Conservation (phyloP, 2,113 vertebrate species). For the Oxyruncus cristatus region DNA sequence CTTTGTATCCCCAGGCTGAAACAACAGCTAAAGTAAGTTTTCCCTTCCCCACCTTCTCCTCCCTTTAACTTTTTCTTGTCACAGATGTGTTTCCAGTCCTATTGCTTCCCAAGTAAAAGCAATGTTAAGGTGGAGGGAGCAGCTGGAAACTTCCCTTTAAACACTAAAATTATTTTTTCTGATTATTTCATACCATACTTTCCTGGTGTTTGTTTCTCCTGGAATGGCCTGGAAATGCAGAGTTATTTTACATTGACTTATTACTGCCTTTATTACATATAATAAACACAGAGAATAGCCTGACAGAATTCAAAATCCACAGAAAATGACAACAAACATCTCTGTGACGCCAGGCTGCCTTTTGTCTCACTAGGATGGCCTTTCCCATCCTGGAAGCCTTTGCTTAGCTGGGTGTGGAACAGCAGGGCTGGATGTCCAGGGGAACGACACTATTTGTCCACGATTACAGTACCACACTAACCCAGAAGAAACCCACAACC, state of each 20-base stretch:
- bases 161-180: background rate
- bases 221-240: background rate
- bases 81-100: background rate
- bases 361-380: background rate
- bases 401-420: background rate
- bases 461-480: background rate
- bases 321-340: background rate
- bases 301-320: conserved; percentile 49
- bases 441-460: background rate
- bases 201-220: background rate
- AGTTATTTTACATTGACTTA: conserved; percentile 12
- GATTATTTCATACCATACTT: background rate
- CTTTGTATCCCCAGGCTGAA: background rate
- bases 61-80: background rate
- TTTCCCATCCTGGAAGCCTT: background rate
- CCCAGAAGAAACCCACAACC: background rate
- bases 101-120: background rate
- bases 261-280: conserved; percentile 6
- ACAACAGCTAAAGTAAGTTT: background rate
- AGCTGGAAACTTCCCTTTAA: background rate
- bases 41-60: background rate
- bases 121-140: background rate
- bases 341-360: background rate
- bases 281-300: background rate
- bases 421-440: background rate